Percentiles rank a stretch among this genome's conserved stretches.
Conservation (phyloP, 2,888 invertebrate genomes). For the Andrena marginata region DNA sequence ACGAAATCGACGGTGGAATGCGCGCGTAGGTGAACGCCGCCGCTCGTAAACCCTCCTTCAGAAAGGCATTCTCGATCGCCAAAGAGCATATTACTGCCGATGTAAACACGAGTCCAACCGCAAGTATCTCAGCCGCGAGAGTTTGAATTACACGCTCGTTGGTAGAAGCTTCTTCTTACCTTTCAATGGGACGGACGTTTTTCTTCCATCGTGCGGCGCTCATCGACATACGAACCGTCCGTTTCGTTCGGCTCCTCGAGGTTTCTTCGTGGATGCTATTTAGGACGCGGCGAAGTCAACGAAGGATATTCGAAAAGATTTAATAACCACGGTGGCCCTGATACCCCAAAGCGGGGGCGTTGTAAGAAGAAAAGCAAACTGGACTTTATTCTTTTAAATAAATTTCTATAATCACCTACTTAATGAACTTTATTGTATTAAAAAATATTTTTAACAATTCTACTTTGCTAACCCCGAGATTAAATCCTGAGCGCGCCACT, state of each 20-base stretch:
- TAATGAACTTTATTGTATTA: too few relatives aligned
- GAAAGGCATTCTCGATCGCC: conserved; percentile 38
- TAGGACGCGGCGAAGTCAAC: too few relatives aligned
- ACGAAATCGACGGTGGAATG: conserved; percentile 69
- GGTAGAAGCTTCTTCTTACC: conserved; percentile 40
- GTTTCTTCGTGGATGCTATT: too few relatives aligned
- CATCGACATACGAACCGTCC: conserved; percentile 14
- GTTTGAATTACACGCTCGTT: conserved; percentile 52
- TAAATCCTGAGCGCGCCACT: neutral
- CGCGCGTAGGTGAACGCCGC: conserved; percentile 60
- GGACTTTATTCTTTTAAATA: too few relatives aligned
- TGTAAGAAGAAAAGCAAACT: too few relatives aligned
- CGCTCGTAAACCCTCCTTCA: conserved; percentile 25
- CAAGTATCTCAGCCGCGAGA: conserved; percentile 41
- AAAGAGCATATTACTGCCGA: conserved; percentile 32
- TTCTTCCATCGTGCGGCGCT: conserved; percentile 7
- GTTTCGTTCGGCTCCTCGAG: too few relatives aligned
- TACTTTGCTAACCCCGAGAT: neutral
- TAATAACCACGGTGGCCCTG: too few relatives aligned
- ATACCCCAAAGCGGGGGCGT: too few relatives aligned
- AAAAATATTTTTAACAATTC: too few relatives aligned
- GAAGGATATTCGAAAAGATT: too few relatives aligned
- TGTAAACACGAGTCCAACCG: conserved; percentile 48
- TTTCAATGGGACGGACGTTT: conserved; percentile 29
- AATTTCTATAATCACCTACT: too few relatives aligned